Conservation (phyloP, 2,113 vertebrate species). For the Cheilinus undulatus region DNA sequence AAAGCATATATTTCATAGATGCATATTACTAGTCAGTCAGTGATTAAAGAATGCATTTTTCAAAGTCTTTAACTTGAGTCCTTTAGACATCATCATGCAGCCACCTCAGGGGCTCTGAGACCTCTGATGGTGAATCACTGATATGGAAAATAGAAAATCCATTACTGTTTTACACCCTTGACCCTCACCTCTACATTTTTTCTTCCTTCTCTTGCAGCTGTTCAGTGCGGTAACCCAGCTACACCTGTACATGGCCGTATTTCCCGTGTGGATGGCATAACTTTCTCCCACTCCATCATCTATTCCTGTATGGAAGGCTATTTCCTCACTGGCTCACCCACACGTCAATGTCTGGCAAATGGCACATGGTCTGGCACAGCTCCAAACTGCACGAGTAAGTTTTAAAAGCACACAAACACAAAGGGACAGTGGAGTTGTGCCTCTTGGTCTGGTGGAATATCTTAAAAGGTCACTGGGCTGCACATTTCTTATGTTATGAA, state of each 20-base stretch:
- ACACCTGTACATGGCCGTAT: slow-evolving; percentile 93
- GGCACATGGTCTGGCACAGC: slow-evolving; percentile 94
- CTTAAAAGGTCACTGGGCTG: background rate
- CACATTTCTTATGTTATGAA: background rate
- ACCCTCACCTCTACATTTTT: slow-evolving; percentile 47
- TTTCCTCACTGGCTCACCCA: slow-evolving; percentile 90
- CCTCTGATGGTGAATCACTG: slow-evolving; percentile 47
- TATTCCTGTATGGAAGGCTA: slow-evolving; percentile 96
- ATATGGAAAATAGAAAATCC: slow-evolving; percentile 64
- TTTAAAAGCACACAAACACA: background rate
- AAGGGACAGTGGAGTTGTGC: background rate
- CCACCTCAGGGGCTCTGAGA: slow-evolving; percentile 16
- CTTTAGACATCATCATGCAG: slow-evolving; percentile 31
- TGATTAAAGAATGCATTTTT: slow-evolving; percentile 16
- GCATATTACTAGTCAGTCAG: slow-evolving; percentile 6
- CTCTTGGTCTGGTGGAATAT: background rate
- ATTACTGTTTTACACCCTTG: slow-evolving; percentile 55
- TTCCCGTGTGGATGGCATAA: slow-evolving; percentile 90
- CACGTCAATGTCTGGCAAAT: slow-evolving; percentile 94
- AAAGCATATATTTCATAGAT: slow-evolving; percentile 31
- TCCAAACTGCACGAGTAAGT: slow-evolving; percentile 97
- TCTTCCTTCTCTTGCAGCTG: slow-evolving; percentile 82
- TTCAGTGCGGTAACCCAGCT: slow-evolving; percentile 95
- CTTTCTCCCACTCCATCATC: slow-evolving; percentile 93
- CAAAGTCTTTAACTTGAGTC: slow-evolving; percentile 27